These are phyloP conservation scores for Leptoteleia sp. DNA, from an alignment of 1,140 invertebrate genomes.

Conservation along the genomic window DNA sequence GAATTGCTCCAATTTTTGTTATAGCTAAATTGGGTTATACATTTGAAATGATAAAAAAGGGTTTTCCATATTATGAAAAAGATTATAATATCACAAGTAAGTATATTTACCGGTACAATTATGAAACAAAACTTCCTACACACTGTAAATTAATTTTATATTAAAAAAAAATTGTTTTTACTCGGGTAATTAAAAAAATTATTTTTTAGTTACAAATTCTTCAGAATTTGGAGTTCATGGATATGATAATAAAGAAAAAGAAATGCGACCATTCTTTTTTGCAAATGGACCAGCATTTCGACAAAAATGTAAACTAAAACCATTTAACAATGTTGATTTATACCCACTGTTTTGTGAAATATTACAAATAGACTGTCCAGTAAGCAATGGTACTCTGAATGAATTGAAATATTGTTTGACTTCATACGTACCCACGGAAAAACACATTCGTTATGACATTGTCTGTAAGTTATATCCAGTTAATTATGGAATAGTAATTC, in stretches of 20 bases:
- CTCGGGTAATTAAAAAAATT: too few relatives aligned
- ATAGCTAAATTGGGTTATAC: constrained; percentile 83
- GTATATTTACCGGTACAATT: neutral
- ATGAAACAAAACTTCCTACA: too few relatives aligned
- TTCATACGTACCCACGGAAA: constrained; percentile 39
- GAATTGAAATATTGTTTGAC: constrained; percentile 71
- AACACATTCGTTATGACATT: constrained; percentile 40
- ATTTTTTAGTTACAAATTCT: constrained; percentile 71
- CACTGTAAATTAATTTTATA: too few relatives aligned
- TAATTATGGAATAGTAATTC: too few relatives aligned
- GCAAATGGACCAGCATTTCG: constrained; percentile 85
- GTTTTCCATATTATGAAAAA: constrained; percentile 77
- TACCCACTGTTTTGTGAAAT: constrained; percentile 86
- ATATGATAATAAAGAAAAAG: constrained; percentile 83
- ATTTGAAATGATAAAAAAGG: constrained; percentile 81
- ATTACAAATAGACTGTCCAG: constrained; percentile 80
- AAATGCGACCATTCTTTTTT: constrained; percentile 87
- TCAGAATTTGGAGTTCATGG: constrained; percentile 86
- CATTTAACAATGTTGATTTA: constrained; percentile 85
- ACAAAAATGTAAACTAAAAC: constrained; percentile 79
- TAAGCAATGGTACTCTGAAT: constrained; percentile 79
- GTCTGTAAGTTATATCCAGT: constrained; percentile 58
- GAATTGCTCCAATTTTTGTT: constrained; percentile 83
- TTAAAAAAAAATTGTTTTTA: too few relatives aligned
- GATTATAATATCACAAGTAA: constrained; percentile 80